Conservation (phyloP, 2,888 invertebrate genomes). For the Rhogogaster chlorosoma region DNA sequence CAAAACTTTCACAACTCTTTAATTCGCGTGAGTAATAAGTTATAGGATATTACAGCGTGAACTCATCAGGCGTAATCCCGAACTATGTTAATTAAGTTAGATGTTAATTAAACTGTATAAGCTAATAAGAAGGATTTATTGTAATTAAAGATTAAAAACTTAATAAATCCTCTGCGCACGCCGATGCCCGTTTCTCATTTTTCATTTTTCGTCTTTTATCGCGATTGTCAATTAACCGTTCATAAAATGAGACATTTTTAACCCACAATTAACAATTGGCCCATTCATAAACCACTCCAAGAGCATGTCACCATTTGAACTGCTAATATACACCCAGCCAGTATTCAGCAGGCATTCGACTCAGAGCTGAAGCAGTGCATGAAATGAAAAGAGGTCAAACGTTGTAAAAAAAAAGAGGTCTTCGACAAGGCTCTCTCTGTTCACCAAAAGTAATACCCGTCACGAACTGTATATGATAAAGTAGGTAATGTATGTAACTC, state of each 20-base stretch:
- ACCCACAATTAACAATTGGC: not conserved
- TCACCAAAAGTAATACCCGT: conserved; percentile 9
- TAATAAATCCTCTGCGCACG: not conserved
- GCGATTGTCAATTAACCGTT: not conserved
- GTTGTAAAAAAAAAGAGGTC: conserved; percentile 2
- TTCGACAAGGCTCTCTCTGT: conserved; percentile 5
- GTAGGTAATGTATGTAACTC: not conserved
- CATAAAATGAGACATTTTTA: conserved; percentile 22
- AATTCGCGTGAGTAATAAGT: conserved; percentile 12
- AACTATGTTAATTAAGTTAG: not conserved
- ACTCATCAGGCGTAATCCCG: not conserved
- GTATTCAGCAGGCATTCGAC: conserved; percentile 9
- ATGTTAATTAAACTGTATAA: conserved; percentile 2
- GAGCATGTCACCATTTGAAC: not conserved
- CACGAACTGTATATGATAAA: not conserved
- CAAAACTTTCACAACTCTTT: conserved; percentile 39
- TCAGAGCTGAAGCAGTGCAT: conserved; percentile 16
- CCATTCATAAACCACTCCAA: conserved; percentile 21
- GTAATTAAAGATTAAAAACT: not conserved
- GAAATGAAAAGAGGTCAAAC: conserved; percentile 27
- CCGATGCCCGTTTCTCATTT: not conserved
- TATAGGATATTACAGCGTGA: conserved; percentile 16
- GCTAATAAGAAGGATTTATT: conserved; percentile 6
- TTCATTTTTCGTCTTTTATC: not conserved
- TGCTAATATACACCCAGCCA: not conserved